phyloP scores from a whole-genome alignment of 2,797 vertebrate genomes.

The Gobio occitaniae region DNA sequence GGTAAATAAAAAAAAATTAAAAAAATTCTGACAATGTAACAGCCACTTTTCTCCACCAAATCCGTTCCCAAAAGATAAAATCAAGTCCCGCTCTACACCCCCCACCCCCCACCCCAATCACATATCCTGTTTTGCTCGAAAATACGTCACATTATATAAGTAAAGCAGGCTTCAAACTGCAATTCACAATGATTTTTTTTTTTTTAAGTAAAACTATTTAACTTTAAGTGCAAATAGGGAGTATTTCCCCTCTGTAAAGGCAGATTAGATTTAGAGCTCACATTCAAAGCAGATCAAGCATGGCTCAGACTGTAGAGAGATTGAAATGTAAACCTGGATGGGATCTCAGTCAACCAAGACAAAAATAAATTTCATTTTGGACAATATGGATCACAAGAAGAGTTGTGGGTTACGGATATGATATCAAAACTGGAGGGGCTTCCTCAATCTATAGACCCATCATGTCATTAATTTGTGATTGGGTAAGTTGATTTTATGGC shows the following conservation, averaged over 20 bases:
- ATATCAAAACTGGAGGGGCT: slow-evolving; percentile 71
- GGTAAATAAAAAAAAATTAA: neutral
- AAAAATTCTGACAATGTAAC: neutral
- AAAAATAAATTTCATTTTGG: neutral
- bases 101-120: too few species aligned
- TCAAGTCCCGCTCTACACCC: neutral
- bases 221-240: neutral
- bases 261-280: neutral
- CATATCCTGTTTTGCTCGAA: neutral
- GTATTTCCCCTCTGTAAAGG: neutral
- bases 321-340: slow-evolving; percentile 22
- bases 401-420: slow-evolving; percentile 51
- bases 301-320: slow-evolving; percentile 2
- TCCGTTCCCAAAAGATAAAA: neutral
- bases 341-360: slow-evolving; percentile 13
- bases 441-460: slow-evolving; percentile 70
- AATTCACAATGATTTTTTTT: neutral
- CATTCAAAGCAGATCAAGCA: slow-evolving; percentile 12
- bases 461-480: slow-evolving; percentile 77
- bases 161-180: neutral
- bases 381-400: slow-evolving; percentile 5
- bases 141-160: neutral
- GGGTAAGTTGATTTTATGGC: slow-evolving; percentile 74
- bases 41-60: neutral
- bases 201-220: neutral